Base-by-base conservation (phyloP, 2,797 vertebrate species). In the Emys orbicularis region DNA sequence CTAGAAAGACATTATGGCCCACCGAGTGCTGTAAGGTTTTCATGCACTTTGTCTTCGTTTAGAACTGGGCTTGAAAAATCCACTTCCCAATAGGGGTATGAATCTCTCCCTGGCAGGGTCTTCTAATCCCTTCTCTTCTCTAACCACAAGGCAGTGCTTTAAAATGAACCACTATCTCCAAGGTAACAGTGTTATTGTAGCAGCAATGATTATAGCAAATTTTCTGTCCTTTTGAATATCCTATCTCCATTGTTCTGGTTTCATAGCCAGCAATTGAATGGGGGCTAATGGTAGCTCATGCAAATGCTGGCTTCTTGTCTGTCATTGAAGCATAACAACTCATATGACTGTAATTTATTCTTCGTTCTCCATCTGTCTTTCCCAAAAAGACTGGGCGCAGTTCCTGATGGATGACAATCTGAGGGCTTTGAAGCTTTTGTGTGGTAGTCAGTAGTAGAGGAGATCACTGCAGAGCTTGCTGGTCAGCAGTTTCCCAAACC, bases 241-340 rank as follows among this genome's bases (percentile, higher is more conserved):
- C 27, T 34, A 8, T 50, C 68, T 74, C 54, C 57, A 61, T 13
- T 1, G 37, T 77, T 47, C 81, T 68, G 2, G 0, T 81, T 37
- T n/a, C 88, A 57, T 4, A 0, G 10, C 2, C 25, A 49, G 44
- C 12, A 77, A 49, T 49, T 49, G 49, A 77, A 77, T 50, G 0
- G 0, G 47, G 74, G 50, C 12, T 5, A 31, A 23, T 21, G 9
- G 29, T 18, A 54, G 47, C n/a, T 8, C 82, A 25, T 50, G 5
- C 31, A 86, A 47, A 37, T 4, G 4, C 0, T 4, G 56, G 19
- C 0, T 1, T 1, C 56, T 76, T 72, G 54, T 15, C 0, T 52
- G 61, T 41, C 37, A 19, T 27, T 68, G 85, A 29, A 56, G 4
- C 1, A 0, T 13, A n/a, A 34, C 0, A 0, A n/a, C 77, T 87